A percentile compares a stretch with the other conserved stretches of the same genome.
Evolutionary conservation across 2,888 invertebrate species (phyloP).

Genomic region (Philonicus albiceps): DNA sequence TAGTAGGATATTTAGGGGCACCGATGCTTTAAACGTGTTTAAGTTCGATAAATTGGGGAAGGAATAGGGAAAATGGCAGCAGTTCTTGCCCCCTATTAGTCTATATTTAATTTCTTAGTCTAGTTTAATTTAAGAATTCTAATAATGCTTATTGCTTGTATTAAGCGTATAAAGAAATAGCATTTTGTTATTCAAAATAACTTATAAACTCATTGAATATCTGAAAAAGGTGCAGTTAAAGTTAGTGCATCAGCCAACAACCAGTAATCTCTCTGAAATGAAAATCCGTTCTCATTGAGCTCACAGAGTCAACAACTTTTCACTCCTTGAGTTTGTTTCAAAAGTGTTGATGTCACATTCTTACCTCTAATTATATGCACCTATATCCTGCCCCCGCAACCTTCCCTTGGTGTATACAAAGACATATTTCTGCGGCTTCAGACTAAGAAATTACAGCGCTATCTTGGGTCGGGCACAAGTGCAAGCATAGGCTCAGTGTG

Average conservation of each 20-base stretch:
- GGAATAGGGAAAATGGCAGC: too few relatives aligned
- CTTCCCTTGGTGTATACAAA: neutral
- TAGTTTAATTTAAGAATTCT: too few relatives aligned
- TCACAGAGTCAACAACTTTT: neutral
- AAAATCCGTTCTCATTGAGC: neutral
- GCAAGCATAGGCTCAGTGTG: conserved; percentile 8
- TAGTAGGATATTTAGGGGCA: too few relatives aligned
- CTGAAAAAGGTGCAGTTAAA: neutral
- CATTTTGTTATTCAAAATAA: too few relatives aligned
- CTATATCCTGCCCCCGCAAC: neutral
- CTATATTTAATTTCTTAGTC: too few relatives aligned
- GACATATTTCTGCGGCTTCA: neutral
- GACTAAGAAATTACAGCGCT: neutral
- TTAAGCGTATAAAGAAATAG: too few relatives aligned
- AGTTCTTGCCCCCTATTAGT: too few relatives aligned
- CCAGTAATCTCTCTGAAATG: neutral
- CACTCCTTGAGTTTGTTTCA: neutral
- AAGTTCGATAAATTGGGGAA: too few relatives aligned
- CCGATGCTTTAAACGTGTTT: too few relatives aligned
- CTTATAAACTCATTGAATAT: neutral
- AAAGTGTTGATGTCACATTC: neutral
- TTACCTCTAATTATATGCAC: conserved; percentile 13
- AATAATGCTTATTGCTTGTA: too few relatives aligned
- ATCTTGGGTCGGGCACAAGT: neutral
- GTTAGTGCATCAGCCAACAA: neutral